Conservation (phyloP, 2,113 vertebrate genomes). For the Ptilorrhoa leucosticta region DNA sequence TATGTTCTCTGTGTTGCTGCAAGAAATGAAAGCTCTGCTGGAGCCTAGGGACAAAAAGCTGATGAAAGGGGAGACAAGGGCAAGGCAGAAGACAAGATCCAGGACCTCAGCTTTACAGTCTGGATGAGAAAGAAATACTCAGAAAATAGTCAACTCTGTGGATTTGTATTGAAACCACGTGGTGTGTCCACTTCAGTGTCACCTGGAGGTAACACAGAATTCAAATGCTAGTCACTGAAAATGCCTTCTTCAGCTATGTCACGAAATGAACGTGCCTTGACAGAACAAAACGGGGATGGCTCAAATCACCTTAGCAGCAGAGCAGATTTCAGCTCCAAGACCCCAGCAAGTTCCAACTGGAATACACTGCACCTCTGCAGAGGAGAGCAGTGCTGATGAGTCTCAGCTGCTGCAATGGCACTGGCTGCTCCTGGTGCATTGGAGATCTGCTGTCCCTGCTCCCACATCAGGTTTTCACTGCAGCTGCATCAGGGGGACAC, state of each 20-base stretch:
- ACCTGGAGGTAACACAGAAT: neutral
- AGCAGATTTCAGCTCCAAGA: neutral
- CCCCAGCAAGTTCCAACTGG: neutral
- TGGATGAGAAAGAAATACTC: neutral
- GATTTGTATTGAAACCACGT: neutral
- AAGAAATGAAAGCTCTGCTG: neutral
- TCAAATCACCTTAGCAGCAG: neutral
- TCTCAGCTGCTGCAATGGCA: neutral
- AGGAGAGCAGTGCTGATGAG: neutral
- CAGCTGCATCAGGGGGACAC: neutral
- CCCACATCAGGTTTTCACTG: neutral
- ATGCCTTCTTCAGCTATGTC: neutral
- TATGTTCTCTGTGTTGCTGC: neutral
- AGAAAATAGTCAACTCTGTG: neutral
- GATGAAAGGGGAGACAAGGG: neutral
- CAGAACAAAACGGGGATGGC: neutral
- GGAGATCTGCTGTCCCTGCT: neutral
- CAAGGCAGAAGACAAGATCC: neutral
- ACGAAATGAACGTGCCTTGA: neutral
- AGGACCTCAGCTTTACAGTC: neutral
- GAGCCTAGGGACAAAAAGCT: neutral
- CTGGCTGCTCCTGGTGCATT: neutral
- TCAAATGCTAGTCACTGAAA: neutral
- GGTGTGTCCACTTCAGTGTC: neutral
- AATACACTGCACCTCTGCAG: neutral